phyloP scores from a whole-genome alignment of 2,113 vertebrate genomes.

The Recurvirostra avosetta region DNA sequence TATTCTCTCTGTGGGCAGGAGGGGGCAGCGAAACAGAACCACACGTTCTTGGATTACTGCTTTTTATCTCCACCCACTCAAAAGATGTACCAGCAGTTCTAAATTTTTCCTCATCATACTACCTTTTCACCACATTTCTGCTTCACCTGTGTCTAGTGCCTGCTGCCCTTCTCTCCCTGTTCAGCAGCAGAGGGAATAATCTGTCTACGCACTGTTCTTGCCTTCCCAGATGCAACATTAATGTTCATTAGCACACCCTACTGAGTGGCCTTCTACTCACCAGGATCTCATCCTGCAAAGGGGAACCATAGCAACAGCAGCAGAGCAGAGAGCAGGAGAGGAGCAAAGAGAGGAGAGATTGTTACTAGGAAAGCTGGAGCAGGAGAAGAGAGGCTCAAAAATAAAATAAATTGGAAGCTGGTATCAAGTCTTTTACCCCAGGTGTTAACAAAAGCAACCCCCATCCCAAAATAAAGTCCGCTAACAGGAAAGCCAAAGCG shows the following conservation, averaged over 20 bases:
- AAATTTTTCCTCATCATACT: background rate
- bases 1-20: constrained; percentile 20
- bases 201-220: background rate
- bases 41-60: background rate
- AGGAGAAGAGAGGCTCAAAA: constrained; percentile 61
- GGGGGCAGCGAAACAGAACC: constrained; percentile 44
- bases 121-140: background rate
- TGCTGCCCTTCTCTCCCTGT: background rate
- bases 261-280: constrained; percentile 81
- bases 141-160: background rate
- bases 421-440: background rate
- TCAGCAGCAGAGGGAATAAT: constrained; percentile 20
- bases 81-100: background rate
- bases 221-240: constrained; percentile 68
- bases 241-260: constrained; percentile 61
- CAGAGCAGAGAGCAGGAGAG: constrained; percentile 78
- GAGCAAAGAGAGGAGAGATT: constrained; percentile 79
- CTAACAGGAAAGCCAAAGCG: background rate
- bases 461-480: constrained; percentile 35
- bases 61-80: constrained; percentile 19
- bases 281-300: constrained; percentile 90
- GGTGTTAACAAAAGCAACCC: background rate
- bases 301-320: constrained; percentile 84
- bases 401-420: constrained; percentile 34
- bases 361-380: constrained; percentile 75